Conservation (phyloP, 2,888 invertebrate species). For the Cryptops parisi region DNA sequence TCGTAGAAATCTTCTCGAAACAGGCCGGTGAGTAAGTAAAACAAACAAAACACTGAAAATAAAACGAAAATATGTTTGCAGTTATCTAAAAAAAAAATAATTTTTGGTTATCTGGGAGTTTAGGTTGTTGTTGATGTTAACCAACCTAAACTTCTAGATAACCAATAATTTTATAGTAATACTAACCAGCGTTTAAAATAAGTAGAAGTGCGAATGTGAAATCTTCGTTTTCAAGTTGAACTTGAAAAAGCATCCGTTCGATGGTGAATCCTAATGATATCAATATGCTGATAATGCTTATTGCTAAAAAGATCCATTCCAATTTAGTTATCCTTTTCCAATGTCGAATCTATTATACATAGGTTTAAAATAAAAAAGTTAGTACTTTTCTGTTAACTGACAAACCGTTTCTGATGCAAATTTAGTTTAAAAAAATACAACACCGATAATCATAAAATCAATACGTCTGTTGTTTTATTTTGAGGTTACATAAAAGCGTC, state of each 20-base stretch:
- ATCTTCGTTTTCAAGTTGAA: neutral
- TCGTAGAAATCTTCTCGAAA: constrained; percentile 1
- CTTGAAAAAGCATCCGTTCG: neutral
- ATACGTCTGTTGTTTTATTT: too few relatives aligned
- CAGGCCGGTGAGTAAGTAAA: neutral
- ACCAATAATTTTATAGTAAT: neutral
- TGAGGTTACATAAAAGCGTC: too few relatives aligned
- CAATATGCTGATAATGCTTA: neutral
- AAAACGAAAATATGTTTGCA: neutral
- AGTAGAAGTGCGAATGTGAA: constrained; percentile 2
- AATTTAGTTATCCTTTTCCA: neutral
- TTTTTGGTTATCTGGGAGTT: too few relatives aligned
- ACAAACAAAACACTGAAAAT: neutral
- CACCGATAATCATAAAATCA: too few relatives aligned
- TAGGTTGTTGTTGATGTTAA: too few relatives aligned
- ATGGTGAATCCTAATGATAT: neutral
- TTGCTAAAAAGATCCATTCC: constrained; percentile 6
- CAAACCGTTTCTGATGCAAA: too few relatives aligned
- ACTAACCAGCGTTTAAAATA: neutral
- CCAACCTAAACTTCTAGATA: too few relatives aligned
- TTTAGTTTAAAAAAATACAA: too few relatives aligned
- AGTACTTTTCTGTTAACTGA: too few relatives aligned
- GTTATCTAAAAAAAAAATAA: too few relatives aligned
- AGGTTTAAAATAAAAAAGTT: too few relatives aligned
- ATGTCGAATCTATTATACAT: constrained; percentile 3